Evolutionary conservation across 2,888 invertebrate species (phyloP), one percentile per base, ranked within the genome.

Genomic region (Ornithoptera alexandrae): DNA sequence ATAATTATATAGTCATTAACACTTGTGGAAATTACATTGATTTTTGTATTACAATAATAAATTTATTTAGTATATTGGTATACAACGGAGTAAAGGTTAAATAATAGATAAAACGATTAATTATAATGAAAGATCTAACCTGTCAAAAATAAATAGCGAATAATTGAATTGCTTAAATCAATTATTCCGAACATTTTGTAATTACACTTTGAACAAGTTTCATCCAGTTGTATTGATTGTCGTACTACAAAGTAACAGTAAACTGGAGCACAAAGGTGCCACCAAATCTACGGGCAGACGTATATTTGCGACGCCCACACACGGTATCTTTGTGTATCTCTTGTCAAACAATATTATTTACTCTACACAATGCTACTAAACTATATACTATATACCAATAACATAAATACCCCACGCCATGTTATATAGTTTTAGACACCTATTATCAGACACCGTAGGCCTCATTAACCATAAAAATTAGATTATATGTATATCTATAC

Each of bases 241-340:
- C 24, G 24, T 12, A 56, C 56, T 64, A 30, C 50, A 53, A 53
- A 63, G 63, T 20, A 53, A 56, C 62, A 50, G 62, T 56, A 56
- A 56, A 56, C 56, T 30, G 20, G 53, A 53, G 53, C 36, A 64
- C 63, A 56, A 56, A 64, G 36, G 56, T 18, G n/a, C n/a, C 36
- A 36, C 36, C 56, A 56, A 64, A 64, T 56, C 56, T 36, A 56
- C 56, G 63, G n/a, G 24, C n/a, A 10, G 12, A 18, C 4, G 53
- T 64, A 36, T 30, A 53, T 64, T 63, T 63, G 63, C 15, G 36
- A 24, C 56, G 56, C 36, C 56, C 63, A 56, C 63, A 56, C 53
- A n/a, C 63, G 8, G 20, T n/a, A 56, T 17, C 63, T 56, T 56
- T 63, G 63, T 56, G 56, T 46, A 50, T 46, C 46, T 24, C 24